Conservation (phyloP, 2,797 vertebrate species). For the Falco novaeseelandiae region DNA sequence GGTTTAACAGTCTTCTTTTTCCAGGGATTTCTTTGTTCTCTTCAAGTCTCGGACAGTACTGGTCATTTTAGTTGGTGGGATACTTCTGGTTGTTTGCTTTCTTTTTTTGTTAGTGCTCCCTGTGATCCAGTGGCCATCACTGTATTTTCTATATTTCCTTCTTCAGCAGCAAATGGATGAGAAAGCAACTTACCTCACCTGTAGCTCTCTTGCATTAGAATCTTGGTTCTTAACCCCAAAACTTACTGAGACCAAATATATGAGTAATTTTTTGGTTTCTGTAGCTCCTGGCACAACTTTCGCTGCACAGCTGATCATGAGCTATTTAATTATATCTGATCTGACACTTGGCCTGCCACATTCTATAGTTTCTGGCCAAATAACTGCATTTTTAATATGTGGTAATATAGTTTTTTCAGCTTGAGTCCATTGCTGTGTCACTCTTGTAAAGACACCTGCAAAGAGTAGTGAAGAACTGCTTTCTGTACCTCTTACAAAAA, state of each 20-base stretch:
- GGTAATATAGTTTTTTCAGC: neutral
- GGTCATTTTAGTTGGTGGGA: neutral
- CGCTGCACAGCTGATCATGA: neutral
- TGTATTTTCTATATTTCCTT: neutral
- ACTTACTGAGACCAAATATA: neutral
- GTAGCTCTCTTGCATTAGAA: neutral
- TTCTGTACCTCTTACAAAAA: neutral
- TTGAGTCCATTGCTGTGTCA: neutral
- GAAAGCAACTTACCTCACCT: neutral
- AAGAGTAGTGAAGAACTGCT: neutral
- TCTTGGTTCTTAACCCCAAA: neutral
- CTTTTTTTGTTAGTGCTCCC: neutral
- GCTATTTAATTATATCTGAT: neutral
- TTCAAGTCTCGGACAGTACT: neutral
- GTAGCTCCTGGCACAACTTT: neutral
- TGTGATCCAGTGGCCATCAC: neutral
- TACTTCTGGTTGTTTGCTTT: neutral
- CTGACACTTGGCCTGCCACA: neutral
- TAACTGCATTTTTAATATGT: neutral
- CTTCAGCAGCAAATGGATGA: neutral
- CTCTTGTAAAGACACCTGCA: neutral
- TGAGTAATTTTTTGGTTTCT: neutral
- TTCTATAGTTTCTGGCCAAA: neutral
- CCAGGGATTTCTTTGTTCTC: neutral
- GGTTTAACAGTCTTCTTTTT: neutral